Evolutionary conservation across 2,113 vertebrate species (phyloP).

Genomic region (Cariama cristata): DNA sequence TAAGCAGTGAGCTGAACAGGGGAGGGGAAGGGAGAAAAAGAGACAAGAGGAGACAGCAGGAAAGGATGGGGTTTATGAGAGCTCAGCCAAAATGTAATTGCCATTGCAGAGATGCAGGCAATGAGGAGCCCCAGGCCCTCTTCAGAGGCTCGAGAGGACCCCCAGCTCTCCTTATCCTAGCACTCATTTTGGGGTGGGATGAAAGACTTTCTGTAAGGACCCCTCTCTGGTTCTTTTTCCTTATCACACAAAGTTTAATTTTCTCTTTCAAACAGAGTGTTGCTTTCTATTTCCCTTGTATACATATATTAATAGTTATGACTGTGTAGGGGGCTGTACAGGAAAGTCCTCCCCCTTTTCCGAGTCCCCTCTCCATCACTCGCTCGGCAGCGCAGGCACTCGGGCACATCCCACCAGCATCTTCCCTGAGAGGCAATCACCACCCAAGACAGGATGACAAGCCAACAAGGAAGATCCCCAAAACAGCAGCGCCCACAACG

Average conservation of each 20-base stretch:
- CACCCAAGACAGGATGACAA: not conserved
- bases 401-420: not conserved
- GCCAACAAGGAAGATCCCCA: not conserved
- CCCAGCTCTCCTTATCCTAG: no score
- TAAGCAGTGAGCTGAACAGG: not conserved
- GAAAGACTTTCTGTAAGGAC: not conserved
- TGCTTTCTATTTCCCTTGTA: not conserved
- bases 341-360: not conserved
- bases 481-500: not conserved
- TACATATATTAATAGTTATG: not conserved
- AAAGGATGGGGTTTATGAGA: not conserved
- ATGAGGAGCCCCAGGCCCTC: not conserved
- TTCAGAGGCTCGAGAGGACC: not conserved
- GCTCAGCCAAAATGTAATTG: not conserved
- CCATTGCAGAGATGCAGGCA: not conserved
- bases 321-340: not conserved
- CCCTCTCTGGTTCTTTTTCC: not conserved
- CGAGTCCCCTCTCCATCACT: not conserved
- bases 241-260: not conserved
- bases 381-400: not conserved
- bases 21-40: not conserved
- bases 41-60: not conserved
- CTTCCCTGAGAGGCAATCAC: not conserved
- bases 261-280: not conserved
- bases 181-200: not conserved